A percentile compares a stretch with the other conserved stretches of the same genome.
Evolutionary conservation across 2,113 vertebrate genomes (phyloP).

Genomic region (Donacobius atricapilla): DNA sequence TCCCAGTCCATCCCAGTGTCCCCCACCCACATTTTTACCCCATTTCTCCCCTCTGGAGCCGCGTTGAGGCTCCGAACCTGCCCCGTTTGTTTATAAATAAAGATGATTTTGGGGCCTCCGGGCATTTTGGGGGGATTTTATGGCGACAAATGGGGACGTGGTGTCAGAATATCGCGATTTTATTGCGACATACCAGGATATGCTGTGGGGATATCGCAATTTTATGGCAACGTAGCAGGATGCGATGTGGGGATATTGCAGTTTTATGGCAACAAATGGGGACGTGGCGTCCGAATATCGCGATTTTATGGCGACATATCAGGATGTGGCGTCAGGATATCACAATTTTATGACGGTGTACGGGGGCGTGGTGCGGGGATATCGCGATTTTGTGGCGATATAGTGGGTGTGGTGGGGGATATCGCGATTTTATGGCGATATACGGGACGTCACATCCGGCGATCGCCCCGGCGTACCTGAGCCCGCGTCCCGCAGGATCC

Average conservation of each 20-base stretch:
- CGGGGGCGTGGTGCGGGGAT: too few relatives aligned
- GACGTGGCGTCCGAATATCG: too few relatives aligned
- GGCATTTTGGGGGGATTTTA: background rate
- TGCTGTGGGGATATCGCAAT: too few relatives aligned
- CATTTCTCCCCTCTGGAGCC: background rate
- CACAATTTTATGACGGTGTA: background rate
- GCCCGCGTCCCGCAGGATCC: background rate
- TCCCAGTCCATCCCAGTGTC: background rate
- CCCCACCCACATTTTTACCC: background rate
- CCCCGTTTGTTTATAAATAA: background rate
- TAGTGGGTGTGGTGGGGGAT: too few relatives aligned
- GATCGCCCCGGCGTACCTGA: rapidly evolving
- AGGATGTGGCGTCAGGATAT: too few relatives aligned
- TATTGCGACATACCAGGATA: too few relatives aligned
- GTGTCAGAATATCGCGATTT: background rate
- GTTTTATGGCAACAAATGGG: too few relatives aligned
- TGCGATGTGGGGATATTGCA: too few relatives aligned
- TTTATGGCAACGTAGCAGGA: too few relatives aligned
- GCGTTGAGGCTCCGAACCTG: background rate
- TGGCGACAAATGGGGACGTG: background rate
- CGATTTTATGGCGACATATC: too few relatives aligned
- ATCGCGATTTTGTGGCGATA: background rate
- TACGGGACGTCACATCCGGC: too few relatives aligned
- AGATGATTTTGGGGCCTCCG: background rate
- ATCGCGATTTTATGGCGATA: too few relatives aligned